Base-by-base conservation (phyloP, 2,888 invertebrate genomes). In the Synergus gifuensis region DNA sequence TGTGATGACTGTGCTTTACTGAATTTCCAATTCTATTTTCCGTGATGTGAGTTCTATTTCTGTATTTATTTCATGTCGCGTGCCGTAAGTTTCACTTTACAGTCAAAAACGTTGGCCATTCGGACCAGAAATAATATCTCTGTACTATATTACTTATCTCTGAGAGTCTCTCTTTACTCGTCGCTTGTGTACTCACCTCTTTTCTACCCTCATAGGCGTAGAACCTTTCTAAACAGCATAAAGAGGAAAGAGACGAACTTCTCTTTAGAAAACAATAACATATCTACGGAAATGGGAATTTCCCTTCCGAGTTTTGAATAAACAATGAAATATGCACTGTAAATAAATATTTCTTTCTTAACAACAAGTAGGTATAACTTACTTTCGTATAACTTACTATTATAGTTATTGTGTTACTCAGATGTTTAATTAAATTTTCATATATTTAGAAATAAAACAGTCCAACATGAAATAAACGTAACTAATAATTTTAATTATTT, bases 81-180 rank as follows among this genome's bases (percentile, higher is more conserved):
- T 78, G 81, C 78, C 83, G 76, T 49, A 76, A 76, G 76, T 76
- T 66, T 40, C 66, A 62, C 76, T 54, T 66, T 66, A 73, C 60
- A 49, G 49, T 80, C 60, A 67, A 80, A 80, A 73, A 76, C 69
- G 64, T 62, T 73, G 64, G 69, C 62, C 64, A 18, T 64, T 22
- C 28, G n/a, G 77, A 77, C 76, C 79, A 78, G 63, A 81, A 82
- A 82, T 82, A 82, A 81, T 81, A 77, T 80, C 54, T 7, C 69
- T 66, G 22, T 69, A 28, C 69, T 69, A 69, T 36, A 4, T 49
- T 69, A 28, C 44, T 69, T 69, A 49, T 49, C 36, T 69, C 69
- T 16, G 36, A 28, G 69, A 14, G 28, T 49, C 9, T 28, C 69
- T 69, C 69, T 69, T 22, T 49, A 28, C 36, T 36, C 49, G n/a